Conservation (phyloP, 2,113 vertebrate species). For the Eurypyga helias region DNA sequence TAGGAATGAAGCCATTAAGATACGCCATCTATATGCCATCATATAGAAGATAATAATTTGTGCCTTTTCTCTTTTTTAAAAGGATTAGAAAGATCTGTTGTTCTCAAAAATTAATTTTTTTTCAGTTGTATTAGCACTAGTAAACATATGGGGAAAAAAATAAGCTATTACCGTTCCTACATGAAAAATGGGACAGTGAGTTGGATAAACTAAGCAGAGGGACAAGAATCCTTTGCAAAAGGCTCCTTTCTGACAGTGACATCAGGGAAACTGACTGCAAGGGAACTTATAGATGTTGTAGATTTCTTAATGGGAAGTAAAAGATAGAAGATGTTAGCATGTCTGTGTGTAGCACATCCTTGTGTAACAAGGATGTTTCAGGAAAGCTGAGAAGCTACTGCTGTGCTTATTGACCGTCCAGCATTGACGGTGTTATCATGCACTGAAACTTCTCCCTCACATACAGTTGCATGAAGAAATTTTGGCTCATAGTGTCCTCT, state of each 20-base stretch:
- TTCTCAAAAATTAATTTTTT: not conserved
- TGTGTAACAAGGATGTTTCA: not conserved
- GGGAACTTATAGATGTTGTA: not conserved
- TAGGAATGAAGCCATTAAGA: not conserved
- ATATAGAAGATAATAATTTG: not conserved
- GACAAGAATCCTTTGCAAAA: not conserved
- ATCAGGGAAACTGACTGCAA: not conserved
- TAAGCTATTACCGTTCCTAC: not conserved
- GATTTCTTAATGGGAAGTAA: not conserved
- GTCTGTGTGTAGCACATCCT: not conserved
- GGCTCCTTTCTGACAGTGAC: not conserved
- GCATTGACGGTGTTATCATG: not conserved
- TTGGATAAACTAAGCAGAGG: not conserved
- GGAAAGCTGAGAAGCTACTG: not conserved
- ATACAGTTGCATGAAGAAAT: not conserved
- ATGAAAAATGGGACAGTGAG: not conserved
- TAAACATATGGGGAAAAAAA: not conserved
- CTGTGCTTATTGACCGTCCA: not conserved
- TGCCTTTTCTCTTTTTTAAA: not conserved
- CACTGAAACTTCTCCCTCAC: not conserved
- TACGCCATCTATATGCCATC: fast-evolving
- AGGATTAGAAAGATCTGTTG: not conserved
- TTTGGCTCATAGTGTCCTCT: not conserved
- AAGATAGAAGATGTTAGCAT: not conserved
- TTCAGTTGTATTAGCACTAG: not conserved